Base-by-base conservation (phyloP, 1,140 invertebrate species). In the Zaprionus vittiger region DNA sequence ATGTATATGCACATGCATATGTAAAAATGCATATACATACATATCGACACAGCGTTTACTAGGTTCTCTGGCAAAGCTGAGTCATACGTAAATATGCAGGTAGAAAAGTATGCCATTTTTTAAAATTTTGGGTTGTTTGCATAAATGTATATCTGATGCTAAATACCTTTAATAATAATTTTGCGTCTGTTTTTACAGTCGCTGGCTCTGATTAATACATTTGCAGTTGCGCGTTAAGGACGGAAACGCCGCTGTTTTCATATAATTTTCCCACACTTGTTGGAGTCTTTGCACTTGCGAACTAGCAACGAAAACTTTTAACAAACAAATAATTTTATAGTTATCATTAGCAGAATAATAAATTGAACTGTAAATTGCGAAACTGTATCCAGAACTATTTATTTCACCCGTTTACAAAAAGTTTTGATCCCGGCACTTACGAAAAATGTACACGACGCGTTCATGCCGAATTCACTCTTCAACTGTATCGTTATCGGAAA, bases 141-240 rank as follows among this genome's bases (percentile, higher is more conserved):
- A 41, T 41, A 38, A 17, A 28, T 69, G 37, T n/a, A 28, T 31
- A 68, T 26, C 22, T 15, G 5, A 11, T 24, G 17, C 20, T 52
- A 52, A 52, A 24, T 52, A 52, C 47, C 47, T 52, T 52, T 12
- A 14, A 52, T 52, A 52, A 47, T 44, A 60, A 17, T 28, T 38
- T 56, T n/a, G 17, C 28, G 56, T 41, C 28, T 61, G 64, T 24
- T 56, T 49, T 68, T 79, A 59, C 49, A 17, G 37, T 24, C 44
- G 61, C 24, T 80, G 44, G 55, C 54, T 67, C 76, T 20, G 11
- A 2, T 52, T 64, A 67, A 83, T 79, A 71, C 61, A 83, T 34
- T 76, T 66, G 66, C 68, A 73, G 77, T 79, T 83, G 70, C 66
- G 70, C 69, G 55, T 24, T 74, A 34, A 78, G 37, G 47, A 47